Percentiles rank a stretch among this genome's conserved stretches.
These are phyloP conservation scores for Nephrotoma flavescens DNA, from an alignment of 2,888 invertebrate species.

Conservation along the genomic window DNA sequence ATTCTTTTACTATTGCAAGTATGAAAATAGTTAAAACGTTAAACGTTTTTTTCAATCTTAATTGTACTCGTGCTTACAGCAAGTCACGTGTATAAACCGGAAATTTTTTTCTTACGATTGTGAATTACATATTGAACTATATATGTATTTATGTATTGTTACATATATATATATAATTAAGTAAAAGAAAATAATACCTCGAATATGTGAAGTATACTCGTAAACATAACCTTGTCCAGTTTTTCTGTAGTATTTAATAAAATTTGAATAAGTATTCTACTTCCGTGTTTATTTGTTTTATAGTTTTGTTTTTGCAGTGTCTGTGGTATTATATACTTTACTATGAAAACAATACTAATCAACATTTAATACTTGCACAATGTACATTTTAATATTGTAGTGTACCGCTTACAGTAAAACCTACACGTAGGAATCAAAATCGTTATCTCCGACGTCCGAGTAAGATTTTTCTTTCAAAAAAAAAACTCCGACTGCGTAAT, in stretches of 20 bases:
- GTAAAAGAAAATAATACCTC: neutral
- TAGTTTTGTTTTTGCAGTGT: neutral
- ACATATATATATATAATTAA: neutral
- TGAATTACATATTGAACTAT: neutral
- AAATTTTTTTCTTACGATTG: neutral
- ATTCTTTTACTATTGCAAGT: neutral
- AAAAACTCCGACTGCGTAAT: no score
- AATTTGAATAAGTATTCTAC: neutral
- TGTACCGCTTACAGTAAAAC: no score
- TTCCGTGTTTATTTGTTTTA: neutral
- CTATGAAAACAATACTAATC: neutral
- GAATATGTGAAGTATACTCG: neutral
- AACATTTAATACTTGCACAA: neutral
- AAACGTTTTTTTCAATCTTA: neutral
- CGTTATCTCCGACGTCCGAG: no score
- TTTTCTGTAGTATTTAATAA: neutral
- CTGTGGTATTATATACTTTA: neutral
- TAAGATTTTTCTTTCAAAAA: no score
- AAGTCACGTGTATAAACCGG: neutral
- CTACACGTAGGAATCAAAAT: no score
- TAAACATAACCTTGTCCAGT: neutral
- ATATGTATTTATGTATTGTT: neutral
- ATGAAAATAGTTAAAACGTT: neutral
- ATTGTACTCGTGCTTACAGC: neutral
- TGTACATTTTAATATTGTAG: no score